A percentile compares a stretch with the other conserved stretches of the same genome.
Conservation (phyloP, 1,140 invertebrate genomes). For the Brachionus sp. region DNA sequence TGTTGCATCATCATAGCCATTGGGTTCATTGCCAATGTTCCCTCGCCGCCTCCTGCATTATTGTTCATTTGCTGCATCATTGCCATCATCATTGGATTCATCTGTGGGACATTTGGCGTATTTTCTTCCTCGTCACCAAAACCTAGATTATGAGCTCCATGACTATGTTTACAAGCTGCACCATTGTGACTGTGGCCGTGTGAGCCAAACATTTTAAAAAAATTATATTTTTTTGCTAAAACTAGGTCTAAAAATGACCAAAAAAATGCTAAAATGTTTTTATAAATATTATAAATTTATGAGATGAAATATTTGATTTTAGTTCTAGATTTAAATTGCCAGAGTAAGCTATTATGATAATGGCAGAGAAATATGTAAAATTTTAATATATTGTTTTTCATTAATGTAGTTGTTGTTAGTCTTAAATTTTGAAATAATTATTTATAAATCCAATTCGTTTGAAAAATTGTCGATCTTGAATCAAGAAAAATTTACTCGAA, state of each 20-base stretch:
- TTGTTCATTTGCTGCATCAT: slow-evolving; percentile 30
- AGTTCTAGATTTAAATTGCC: neutral
- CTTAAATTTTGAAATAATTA: neutral
- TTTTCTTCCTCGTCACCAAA: slow-evolving; percentile 22
- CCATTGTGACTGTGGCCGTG: slow-evolving; percentile 28
- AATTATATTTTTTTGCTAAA: neutral
- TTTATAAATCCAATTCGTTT: neutral
- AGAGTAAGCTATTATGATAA: slow-evolving; percentile 15
- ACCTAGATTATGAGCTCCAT: neutral
- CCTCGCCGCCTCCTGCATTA: neutral
- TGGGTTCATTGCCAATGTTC: slow-evolving; percentile 11
- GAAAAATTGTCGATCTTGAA: neutral
- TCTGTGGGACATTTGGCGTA: neutral
- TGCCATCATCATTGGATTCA: slow-evolving; percentile 31
- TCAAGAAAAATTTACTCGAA: neutral
- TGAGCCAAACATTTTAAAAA: slow-evolving; percentile 17
- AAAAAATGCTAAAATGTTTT: neutral
- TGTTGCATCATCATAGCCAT: slow-evolving; percentile 33
- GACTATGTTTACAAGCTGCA: neutral
- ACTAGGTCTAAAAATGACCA: neutral
- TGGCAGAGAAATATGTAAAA: neutral
- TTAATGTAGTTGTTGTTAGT: neutral
- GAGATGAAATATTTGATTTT: neutral
- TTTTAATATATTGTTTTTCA: neutral
- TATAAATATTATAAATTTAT: neutral